These are phyloP conservation scores for Paratrypauchen microcephalus DNA, from an alignment of 2,797 vertebrate genomes.

Conservation along the genomic window DNA sequence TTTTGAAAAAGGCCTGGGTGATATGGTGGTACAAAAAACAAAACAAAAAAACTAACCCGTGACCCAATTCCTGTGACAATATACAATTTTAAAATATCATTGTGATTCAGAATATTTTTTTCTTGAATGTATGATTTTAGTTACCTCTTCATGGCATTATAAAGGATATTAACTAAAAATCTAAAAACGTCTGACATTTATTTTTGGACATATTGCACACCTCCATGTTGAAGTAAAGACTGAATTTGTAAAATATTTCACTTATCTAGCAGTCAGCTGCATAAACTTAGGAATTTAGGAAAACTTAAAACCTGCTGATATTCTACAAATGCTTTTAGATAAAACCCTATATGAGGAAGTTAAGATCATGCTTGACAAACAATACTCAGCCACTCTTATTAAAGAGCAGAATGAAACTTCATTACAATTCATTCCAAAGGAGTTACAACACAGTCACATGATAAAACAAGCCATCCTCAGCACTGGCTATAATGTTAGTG, in stretches of 20 bases:
- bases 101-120: too few species aligned
- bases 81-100: too few species aligned
- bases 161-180: too few species aligned
- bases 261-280: not conserved
- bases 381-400: slow-evolving; percentile 13
- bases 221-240: not conserved
- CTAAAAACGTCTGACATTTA: too few species aligned
- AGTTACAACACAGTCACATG: slow-evolving; percentile 49
- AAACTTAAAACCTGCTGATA: not conserved
- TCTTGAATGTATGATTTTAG: too few species aligned
- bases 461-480: slow-evolving; percentile 44
- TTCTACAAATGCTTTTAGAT: not conserved
- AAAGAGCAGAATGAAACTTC: not conserved
- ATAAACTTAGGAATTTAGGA: not conserved
- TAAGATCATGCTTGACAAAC: not conserved
- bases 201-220: not conserved
- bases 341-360: not conserved
- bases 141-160: too few species aligned
- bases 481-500: slow-evolving; percentile 4
- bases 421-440: slow-evolving; percentile 3
- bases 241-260: slow-evolving; percentile 1
- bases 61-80: too few species aligned
- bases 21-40: too few species aligned
- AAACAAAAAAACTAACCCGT: too few species aligned
- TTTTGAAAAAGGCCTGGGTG: too few species aligned